Evolutionary conservation across 2,113 vertebrate genomes (phyloP), one percentile per base, ranked within the genome.

Genomic region (Peucedramus taeniatus): DNA sequence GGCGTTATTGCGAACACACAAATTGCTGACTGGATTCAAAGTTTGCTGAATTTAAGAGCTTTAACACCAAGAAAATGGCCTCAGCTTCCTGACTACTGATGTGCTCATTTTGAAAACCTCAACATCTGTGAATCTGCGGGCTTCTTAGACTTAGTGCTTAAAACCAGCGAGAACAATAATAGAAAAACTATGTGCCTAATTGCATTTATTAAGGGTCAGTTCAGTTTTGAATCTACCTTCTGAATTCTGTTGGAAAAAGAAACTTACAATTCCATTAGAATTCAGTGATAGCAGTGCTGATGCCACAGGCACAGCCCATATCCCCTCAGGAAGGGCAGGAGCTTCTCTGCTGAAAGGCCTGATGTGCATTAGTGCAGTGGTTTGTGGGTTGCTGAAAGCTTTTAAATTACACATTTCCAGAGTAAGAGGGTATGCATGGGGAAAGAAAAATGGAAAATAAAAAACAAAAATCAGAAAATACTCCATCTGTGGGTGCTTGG

Each of bases 261-360:
- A 87, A 88, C 30, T 49, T 19, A 70, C 35, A 49, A n/a, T 66
- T 96, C 77, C 90, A 86, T 82, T 53, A 68, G 72, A 59, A 37
- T 74, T 70, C 10, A n/a, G 81, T 83, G 78, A 89, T 44, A 75
- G 8, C n/a, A 63, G 30, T 30, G 51, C 56, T 68, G 44, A 63
- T 47, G 93, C 72, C 78, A 79, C 42, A 85, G 79, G 71, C 94
- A 86, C 39, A 76, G 65, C 93, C 84, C 75, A 60, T 24, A 81
- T 60, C 51, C 88, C 92, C 95, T 88, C 82, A 86, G 96, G 86
- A 94, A 97, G 83, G 79, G 93, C 51, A 94, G 70, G 69, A 60
- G 30, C 51, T 87, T 85, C 93, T 70, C 63, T 6, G 2, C 79
- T 88, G 83, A 91, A 87, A 91, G 57, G 68, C 61, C 57, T 64